phyloP scores from a whole-genome alignment of 2,797 vertebrate genomes.

The Yasuhikotakia modesta region DNA sequence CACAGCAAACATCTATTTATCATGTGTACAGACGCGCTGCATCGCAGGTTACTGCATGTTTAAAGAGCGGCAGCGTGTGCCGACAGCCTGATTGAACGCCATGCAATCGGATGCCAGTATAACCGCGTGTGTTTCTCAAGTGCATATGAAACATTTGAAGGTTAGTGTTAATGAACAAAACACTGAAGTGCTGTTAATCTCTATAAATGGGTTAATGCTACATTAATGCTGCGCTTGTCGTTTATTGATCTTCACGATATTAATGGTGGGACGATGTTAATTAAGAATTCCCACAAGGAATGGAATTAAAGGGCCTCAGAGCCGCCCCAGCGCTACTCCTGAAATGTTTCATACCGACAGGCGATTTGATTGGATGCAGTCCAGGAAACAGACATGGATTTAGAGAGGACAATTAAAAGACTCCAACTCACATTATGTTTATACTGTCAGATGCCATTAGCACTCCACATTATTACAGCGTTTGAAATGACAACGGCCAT shows the following conservation, averaged over 20 bases:
- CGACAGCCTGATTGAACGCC: conserved; percentile 8
- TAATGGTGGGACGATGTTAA: conserved; percentile 32
- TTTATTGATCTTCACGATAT: conserved; percentile 50
- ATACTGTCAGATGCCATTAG: not conserved
- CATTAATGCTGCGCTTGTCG: conserved; percentile 36
- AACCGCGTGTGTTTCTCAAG: conserved; percentile 17
- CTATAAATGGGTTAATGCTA: conserved; percentile 37
- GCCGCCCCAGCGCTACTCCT: not conserved
- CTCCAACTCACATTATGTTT: not conserved
- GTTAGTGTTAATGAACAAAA: conserved; percentile 45
- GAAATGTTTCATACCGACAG: conserved; percentile 11
- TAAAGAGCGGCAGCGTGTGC: not conserved
- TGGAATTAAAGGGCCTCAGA: conserved; percentile 23
- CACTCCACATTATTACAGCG: not conserved
- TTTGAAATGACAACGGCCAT: not conserved
- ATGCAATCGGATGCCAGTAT: conserved; percentile 30
- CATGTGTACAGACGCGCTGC: not conserved
- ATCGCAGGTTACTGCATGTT: not conserved
- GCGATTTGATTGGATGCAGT: conserved; percentile 5
- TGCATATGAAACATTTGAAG: conserved; percentile 52
- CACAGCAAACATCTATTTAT: not conserved
- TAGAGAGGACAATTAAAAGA: conserved; percentile 8
- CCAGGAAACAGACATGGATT: conserved; percentile 7
- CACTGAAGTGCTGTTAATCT: conserved; percentile 38
- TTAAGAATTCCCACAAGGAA: conserved; percentile 44